These are phyloP conservation scores for Chirona hameri DNA, from an alignment of 2,888 invertebrate species.

Conservation along the genomic window DNA sequence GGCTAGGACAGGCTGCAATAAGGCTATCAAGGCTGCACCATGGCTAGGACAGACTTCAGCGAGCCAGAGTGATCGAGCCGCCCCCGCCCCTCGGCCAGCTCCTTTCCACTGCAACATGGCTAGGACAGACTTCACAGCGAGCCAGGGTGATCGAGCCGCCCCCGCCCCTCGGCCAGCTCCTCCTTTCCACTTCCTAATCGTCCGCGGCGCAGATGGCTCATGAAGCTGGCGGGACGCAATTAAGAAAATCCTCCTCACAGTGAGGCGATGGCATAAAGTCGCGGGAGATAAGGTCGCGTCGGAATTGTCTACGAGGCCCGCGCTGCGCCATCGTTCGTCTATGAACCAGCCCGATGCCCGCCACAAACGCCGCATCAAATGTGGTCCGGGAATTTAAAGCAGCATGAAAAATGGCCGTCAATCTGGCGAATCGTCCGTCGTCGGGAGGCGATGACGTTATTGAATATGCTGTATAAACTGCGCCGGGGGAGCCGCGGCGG, in stretches of 20 bases:
- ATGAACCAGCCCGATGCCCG: not conserved
- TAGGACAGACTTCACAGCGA: too few relatives aligned
- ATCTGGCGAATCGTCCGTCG: not conserved
- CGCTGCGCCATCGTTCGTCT: not conserved
- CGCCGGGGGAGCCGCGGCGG: not conserved
- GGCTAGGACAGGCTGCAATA: too few relatives aligned
- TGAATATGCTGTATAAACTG: not conserved
- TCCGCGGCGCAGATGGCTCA: not conserved
- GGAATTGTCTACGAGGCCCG: not conserved
- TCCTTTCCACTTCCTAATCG: not conserved
- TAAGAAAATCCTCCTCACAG: not conserved
- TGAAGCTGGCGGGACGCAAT: not conserved
- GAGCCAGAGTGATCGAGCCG: too few relatives aligned
- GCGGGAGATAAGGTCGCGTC: not conserved
- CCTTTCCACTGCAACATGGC: too few relatives aligned
- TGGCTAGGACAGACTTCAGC: too few relatives aligned
- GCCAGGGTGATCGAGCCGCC: too few relatives aligned
- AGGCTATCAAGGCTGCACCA: too few relatives aligned
- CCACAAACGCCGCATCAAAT: not conserved
- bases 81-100: too few relatives aligned
- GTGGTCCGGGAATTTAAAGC: not conserved
- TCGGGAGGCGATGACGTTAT: not conserved
- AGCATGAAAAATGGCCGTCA: not conserved
- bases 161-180: not conserved
- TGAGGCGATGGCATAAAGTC: constrained; percentile 10